Evolutionary conservation across 2,113 vertebrate species (phyloP), one percentile per base, ranked within the genome.

Genomic region (Acanthisitta chloris): DNA sequence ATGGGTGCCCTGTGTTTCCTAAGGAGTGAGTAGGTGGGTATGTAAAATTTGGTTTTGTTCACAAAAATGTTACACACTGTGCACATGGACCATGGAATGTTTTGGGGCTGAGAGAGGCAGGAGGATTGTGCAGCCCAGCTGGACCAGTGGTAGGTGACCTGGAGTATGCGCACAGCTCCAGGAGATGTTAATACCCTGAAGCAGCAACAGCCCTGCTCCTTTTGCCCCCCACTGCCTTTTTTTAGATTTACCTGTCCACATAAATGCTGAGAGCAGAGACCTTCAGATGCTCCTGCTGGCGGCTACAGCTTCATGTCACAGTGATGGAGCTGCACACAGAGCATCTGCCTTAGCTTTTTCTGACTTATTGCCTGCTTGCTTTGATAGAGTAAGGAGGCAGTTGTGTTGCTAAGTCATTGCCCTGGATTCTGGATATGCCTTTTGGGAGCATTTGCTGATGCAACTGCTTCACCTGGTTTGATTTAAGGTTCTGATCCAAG

Each of bases 51-150:
- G 23, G n/a, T n/a, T n/a, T 15, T 26, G 42, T 34, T n/a, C n/a
- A n/a, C n/a, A n/a, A 36, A 12, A 2, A 2, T 3, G 1, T 70
- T 51, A 38, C 42, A 38, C 4, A 1, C 24, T 2, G 6, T 2
- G 17, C 18, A 10, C 24, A 12, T 19, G 34, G 52, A n/a, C 52
- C 24, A 14, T 4, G 31, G n/a, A 20, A 76, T 17, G 11, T 19
- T 34, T 8, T 1, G 19, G 81, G 84, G 34, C 43, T 85, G 45
- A n/a, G 9, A 57, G 45, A 25, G 74, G 21, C 21, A 7, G 36
- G 40, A 82, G 58, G 26, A 24, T 8, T 43, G 9, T 28, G 17
- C 45, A 82, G 49, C 42, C 66, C 48, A 71, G 23, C 11, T 5
- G 4, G 45, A 48, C 14, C 59, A 6, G 1, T 13, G 33, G 54